Base-by-base conservation (phyloP, 1,140 invertebrate genomes). In the Aphaenogaster floridana region DNA sequence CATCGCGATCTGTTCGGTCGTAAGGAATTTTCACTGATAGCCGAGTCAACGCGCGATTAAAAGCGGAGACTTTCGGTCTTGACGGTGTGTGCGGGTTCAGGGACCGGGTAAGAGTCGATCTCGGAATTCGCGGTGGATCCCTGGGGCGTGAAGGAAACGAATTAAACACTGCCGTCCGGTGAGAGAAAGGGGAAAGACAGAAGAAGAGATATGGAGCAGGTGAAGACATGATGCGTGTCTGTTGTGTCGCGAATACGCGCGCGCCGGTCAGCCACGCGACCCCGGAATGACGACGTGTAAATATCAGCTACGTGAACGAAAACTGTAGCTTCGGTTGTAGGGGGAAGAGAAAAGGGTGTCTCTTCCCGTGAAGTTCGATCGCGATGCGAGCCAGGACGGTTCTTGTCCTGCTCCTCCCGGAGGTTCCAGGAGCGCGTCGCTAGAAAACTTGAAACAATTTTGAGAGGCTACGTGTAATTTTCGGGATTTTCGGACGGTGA, bases 121-220 rank as follows among this genome's bases (percentile, higher is more conserved):
- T 50, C 48, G n/a, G 5, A 71, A 59, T 39, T 61, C 28, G 54
- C 17, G 42, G 8, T 52, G 15, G 21, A 45, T 61, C 72, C 42
- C 21, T 69, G 13, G 68, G 36, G n/a, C 64, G 61, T 36, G 48
- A 50, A 8, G n/a, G 52, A 88, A 90, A 86, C 72, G 83, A 91
- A 91, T 88, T 83, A 79, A 86, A 88, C 83, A 91, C 81, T 90
- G 87, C 90, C 90, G 90, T 91, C 89, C 90, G 85, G 52, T 74
- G 59, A 54, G 54, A 61, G 54, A 64, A 54, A 74, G 36, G 13
- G 11, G 21, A 15, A 59, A 28, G 28, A 15, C 34, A n/a, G 9
- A 28, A 4, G 15, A 6, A 42, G 1, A 1, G 45, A 68, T 6
- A 54, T 45, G 13, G 68, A n/a, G 6, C 11, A 8, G 8, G 1